Base-by-base conservation (phyloP, 2,888 invertebrate genomes). In the Cactoblastis cactorum region DNA sequence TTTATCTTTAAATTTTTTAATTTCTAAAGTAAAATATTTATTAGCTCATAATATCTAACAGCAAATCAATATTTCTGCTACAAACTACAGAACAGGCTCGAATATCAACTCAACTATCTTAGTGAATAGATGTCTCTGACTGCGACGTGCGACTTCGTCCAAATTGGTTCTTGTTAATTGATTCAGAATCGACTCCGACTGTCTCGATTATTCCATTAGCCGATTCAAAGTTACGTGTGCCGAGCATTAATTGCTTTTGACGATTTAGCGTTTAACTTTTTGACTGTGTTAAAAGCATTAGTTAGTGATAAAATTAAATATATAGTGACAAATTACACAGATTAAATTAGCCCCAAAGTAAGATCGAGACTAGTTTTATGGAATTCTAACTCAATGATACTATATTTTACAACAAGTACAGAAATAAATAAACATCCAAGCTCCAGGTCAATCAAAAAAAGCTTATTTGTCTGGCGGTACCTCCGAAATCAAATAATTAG, bases 121-220 rank as follows among this genome's bases (percentile, higher is more conserved):
- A 37, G 46, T 45, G 48, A 43, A 48, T 38, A 28, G 47, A 17
- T 18, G 61, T 61, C 64, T 67, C 74, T 83, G 82, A 84, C 83
- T 81, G 82, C 80, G 74, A 74, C 72, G 74, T 65, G 72, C 66
- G 74, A 80, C 75, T 77, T 74, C 68, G 65, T 55, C 61, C 67
- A 75, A 82, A 81, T 83, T 80, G 83, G 71, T 79, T 72, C 77
- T 70, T 69, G 80, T 79, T 85, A 84, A 85, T 85, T 82, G 81
- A 80, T 81, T 82, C 69, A 69, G 67, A 73, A 74, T 74, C 74
- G 65, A 67, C 68, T 69, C 69, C 63, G 69, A 71, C 70, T 68
- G 67, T 59, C 61, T 56, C 65, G 59, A 67, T 71, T 69, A 73
- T 67, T 67, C 67, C 66, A 68, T 73, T 74, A 69, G 57, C 15